Evolutionary conservation across 2,113 vertebrate species (phyloP).

Genomic region (Lethenteron reissneri): DNA sequence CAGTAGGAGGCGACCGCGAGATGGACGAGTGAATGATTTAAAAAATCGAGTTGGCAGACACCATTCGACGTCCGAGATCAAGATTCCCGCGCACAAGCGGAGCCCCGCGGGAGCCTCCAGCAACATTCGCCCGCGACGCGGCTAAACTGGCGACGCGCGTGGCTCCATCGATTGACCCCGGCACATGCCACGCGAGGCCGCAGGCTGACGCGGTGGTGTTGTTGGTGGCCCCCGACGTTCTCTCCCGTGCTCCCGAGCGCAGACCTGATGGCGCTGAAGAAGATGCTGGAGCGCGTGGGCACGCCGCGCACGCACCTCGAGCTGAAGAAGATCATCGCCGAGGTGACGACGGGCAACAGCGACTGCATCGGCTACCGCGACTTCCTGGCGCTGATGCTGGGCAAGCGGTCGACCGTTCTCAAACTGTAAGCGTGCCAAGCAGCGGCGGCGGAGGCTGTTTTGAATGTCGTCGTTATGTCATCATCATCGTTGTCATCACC

Average conservation of each 20-base stretch:
- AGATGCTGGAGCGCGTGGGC: slow-evolving; percentile 95
- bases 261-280: slow-evolving; percentile 90
- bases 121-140: too few species aligned
- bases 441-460: not conserved
- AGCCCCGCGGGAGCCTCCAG: too few species aligned
- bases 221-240: not conserved
- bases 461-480: not conserved
- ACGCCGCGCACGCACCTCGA: slow-evolving; percentile 82
- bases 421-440: slow-evolving; percentile 54
- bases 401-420: slow-evolving; percentile 71
- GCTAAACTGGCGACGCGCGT: too few species aligned
- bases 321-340: slow-evolving; percentile 87
- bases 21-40: too few species aligned
- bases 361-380: slow-evolving; percentile 82
- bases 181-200: too few species aligned
- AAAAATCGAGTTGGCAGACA: too few species aligned
- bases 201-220: not conserved
- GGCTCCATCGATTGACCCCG: too few species aligned
- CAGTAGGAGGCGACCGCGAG: too few species aligned
- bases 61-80: too few species aligned
- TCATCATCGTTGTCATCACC: too few species aligned
- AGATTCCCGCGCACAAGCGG: too few species aligned
- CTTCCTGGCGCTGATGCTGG: slow-evolving; percentile 91
- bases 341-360: slow-evolving; percentile 59
- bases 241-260: slow-evolving; percentile 2